Conservation (phyloP, 2,113 vertebrate species). For the Phocoena phocoena region DNA sequence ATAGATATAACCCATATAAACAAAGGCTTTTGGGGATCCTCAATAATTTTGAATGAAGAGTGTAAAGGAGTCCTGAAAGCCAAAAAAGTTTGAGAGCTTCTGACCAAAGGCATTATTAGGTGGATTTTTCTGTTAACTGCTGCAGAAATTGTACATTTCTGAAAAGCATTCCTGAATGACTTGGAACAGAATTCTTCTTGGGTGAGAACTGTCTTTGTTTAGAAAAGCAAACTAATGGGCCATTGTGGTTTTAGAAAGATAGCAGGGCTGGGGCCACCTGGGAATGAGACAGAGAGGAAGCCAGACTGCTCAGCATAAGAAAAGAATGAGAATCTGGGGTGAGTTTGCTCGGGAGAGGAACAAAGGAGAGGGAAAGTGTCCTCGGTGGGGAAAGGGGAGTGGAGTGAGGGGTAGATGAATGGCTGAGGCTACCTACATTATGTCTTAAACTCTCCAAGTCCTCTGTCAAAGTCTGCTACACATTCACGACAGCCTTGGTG, state of each 20-base stretch:
- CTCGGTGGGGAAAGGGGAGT: neutral
- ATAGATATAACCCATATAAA: neutral
- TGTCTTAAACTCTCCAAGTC: neutral
- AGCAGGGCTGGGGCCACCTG: neutral
- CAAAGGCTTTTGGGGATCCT: neutral
- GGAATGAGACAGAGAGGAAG: neutral
- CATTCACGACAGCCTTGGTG: neutral
- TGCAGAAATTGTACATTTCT: neutral
- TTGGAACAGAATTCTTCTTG: neutral
- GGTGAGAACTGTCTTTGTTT: constrained; percentile 6
- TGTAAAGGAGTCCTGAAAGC: neutral
- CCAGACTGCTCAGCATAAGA: neutral
- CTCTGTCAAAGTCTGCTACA: neutral
- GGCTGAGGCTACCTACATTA: neutral
- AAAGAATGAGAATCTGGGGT: neutral
- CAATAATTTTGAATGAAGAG: neutral
- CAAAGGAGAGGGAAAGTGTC: neutral
- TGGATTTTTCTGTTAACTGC: neutral
- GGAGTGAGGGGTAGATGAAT: neutral
- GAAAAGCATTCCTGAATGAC: neutral
- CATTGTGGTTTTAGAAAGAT: neutral
- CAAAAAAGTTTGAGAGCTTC: neutral
- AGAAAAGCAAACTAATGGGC: constrained; percentile 19
- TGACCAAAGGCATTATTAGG: neutral
- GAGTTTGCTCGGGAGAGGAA: neutral